Evolutionary conservation across 2,888 invertebrate species (phyloP), one percentile per base, ranked within the genome.

Genomic region (Leucoma salicis): DNA sequence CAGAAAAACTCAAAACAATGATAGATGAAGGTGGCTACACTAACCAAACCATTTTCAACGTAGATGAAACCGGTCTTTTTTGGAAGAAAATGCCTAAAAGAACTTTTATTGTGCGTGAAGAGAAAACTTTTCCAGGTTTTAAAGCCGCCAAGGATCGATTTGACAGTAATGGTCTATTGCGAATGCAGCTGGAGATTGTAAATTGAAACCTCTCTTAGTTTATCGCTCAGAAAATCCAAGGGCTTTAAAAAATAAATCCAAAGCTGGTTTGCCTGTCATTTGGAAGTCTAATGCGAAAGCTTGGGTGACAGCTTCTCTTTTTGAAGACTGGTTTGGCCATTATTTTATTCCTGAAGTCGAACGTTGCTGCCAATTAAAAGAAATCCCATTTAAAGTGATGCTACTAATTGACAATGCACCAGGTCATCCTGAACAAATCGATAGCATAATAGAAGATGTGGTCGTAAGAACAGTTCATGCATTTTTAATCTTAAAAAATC

Each of bases 191-290:
- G 74, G 73, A 36, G 66, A 67, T 54, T 60, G 60, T 32, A 70
- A 71, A 53, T 40, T 73, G 39, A 75, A 74, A 60, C 74, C 75
- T 24, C 49, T 76, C 35, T 50, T 78, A 16, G 53, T 74, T 32
- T 66, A 75, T 56, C 50, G 55, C 21, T 60, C 60, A 14, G 63
- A 64, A 50, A 75, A 70, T 62, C 75, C 73, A 35, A 53, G 57
- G 39, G 58, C 61, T 44, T 41, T 74, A 13, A 66, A 66, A 59
- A 57, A 61, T 37, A 42, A 56, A 24, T 48, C 49, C 28, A 74
- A 72, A 47, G 49, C 45, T 31, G 37, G 55, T 45, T 54, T 74
- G 13, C 73, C 70, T 16, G 71, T 73, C 7, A 43, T 69, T 14
- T 78, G 69, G 68, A 56, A 51, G 36, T 60, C 64, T 3, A 68